A percentile compares a stretch with the other conserved stretches of the same genome.
These are phyloP conservation scores for Hydriomena furcata DNA, from an alignment of 2,888 invertebrate genomes.

Conservation along the genomic window DNA sequence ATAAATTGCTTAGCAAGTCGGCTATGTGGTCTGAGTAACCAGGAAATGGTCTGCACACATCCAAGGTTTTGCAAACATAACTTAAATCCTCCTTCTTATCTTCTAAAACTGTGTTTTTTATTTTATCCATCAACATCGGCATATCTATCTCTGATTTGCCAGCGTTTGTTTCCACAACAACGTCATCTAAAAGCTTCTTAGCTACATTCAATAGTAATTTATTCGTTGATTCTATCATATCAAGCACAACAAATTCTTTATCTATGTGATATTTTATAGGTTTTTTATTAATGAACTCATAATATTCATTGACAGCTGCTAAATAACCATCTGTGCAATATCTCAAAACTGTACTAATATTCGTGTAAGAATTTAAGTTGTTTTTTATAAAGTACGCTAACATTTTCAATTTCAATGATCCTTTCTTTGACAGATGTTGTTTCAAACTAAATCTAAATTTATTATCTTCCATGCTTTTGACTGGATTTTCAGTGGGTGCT, in stretches of 20 bases:
- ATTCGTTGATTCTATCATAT: slow-evolving; percentile 23
- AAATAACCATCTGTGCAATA: slow-evolving; percentile 6
- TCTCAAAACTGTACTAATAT: slow-evolving; percentile 9
- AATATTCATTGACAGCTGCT: slow-evolving; percentile 13
- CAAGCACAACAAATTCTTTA: slow-evolving; percentile 16
- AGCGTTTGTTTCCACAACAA: neutral
- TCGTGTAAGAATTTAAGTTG: neutral
- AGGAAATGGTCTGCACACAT: slow-evolving; percentile 49
- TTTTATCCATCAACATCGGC: neutral
- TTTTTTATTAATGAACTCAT: slow-evolving; percentile 6
- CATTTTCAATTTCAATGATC: slow-evolving; percentile 10
- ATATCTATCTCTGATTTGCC: neutral
- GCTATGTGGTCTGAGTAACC: slow-evolving; percentile 46
- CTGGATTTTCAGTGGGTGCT: neutral
- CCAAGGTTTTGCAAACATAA: slow-evolving; percentile 40
- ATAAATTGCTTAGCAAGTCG: slow-evolving; percentile 42
- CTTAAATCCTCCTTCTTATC: slow-evolving; percentile 34
- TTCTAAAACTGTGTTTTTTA: slow-evolving; percentile 1
- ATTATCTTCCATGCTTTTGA: neutral
- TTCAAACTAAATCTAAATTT: neutral
- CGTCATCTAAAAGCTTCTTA: slow-evolving; percentile 3
- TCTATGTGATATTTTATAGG: slow-evolving; percentile 8
- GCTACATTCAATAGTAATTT: slow-evolving; percentile 10
- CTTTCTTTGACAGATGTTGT: slow-evolving; percentile 3
- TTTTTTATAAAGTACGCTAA: slow-evolving; percentile 18